These are phyloP conservation scores for Sinodicranocentrus sp. DNA, from an alignment of 2,888 invertebrate species.

Conservation along the genomic window DNA sequence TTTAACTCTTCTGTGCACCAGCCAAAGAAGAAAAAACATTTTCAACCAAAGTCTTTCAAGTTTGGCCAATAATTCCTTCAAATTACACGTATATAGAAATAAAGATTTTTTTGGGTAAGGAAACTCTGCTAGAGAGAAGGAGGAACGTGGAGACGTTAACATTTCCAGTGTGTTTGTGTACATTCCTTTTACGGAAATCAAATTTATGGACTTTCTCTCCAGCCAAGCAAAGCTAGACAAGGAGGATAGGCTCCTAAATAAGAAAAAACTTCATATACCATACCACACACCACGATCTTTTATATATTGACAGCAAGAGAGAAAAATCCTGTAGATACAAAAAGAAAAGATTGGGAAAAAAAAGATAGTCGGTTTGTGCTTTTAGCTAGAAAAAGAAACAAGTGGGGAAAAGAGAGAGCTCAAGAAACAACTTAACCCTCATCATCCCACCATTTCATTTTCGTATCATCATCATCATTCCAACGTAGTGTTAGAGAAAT, in stretches of 20 bases:
- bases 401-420: conserved; percentile 50
- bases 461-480: conserved; percentile 45
- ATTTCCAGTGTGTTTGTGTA: conserved; percentile 62
- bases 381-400: neutral
- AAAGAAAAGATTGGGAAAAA: neutral
- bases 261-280: conserved; percentile 43
- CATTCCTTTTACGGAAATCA: conserved; percentile 63
- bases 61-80: conserved; percentile 36
- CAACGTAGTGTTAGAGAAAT: conserved; percentile 10
- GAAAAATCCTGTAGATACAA: conserved; percentile 21
- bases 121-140: neutral
- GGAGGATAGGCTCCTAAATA: conserved; percentile 42
- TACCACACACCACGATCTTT: conserved; percentile 46
- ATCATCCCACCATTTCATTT: conserved; percentile 64
- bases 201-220: conserved; percentile 67
- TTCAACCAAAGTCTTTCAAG: conserved; percentile 29
- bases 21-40: neutral
- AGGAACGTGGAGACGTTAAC: conserved; percentile 29
- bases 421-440: conserved; percentile 67
- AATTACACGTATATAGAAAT: conserved; percentile 7
- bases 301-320: conserved; percentile 52
- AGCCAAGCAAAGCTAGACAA: conserved; percentile 60
- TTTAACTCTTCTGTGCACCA: neutral
- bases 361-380: neutral
- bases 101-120: neutral